A percentile compares a stretch with the other conserved stretches of the same genome.
phyloP scores from a whole-genome alignment of 2,888 invertebrate species.

The Schizotus pectinicornis region DNA sequence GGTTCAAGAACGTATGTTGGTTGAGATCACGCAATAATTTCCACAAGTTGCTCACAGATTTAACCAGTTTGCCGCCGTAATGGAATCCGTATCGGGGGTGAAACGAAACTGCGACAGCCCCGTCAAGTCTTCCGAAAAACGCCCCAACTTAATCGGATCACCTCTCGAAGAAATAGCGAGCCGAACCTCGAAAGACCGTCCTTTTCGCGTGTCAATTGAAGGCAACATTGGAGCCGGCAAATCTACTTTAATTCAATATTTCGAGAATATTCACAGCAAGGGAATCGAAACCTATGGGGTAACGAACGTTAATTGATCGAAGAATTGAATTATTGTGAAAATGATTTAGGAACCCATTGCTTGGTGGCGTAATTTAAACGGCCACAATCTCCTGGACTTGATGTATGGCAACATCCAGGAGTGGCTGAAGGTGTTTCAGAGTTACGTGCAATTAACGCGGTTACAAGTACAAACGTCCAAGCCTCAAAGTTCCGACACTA shows the following conservation, averaged over 20 bases:
- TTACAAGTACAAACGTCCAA: conserved; percentile 74
- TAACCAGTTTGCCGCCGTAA: conserved; percentile 26
- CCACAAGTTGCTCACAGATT: no score
- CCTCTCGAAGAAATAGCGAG: conserved; percentile 22
- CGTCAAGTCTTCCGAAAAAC: conserved; percentile 39
- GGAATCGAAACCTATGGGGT: conserved; percentile 57
- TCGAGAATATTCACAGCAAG: conserved; percentile 49
- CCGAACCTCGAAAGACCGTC: conserved; percentile 48
- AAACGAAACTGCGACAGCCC: conserved; percentile 43
- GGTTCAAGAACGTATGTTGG: no score
- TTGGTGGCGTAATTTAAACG: conserved; percentile 81
- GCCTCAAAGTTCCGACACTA: conserved; percentile 63
- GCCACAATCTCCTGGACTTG: conserved; percentile 81
- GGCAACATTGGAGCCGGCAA: conserved; percentile 61
- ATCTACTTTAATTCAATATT: conserved; percentile 57
- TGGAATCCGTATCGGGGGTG: conserved; percentile 46
- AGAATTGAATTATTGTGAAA: neutral
- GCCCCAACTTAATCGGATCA: conserved; percentile 24
- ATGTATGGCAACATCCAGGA: conserved; percentile 85
- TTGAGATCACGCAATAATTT: no score
- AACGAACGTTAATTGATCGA: conserved; percentile 30
- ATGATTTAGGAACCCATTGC: conserved; percentile 77
- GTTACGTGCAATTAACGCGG: conserved; percentile 91
- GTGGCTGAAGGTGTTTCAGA: conserved; percentile 89
- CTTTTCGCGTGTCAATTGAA: conserved; percentile 58